A percentile compares a stretch with the other conserved stretches of the same genome.
Evolutionary conservation across 2,888 invertebrate species (phyloP).

Genomic region (Protonemura montana): DNA sequence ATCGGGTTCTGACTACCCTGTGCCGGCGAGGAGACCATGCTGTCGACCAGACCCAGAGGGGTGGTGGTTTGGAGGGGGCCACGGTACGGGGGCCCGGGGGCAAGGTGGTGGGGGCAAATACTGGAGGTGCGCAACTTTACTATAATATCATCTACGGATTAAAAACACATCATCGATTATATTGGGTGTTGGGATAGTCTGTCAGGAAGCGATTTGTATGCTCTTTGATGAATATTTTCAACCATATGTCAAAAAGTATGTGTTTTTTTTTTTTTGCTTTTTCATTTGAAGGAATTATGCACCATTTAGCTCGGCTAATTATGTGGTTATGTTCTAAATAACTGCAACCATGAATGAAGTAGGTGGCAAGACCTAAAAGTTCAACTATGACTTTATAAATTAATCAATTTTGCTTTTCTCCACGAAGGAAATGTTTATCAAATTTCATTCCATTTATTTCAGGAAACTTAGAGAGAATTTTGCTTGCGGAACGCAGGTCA

Average conservation of each 20-base stretch:
- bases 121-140: no score
- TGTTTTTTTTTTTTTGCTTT: neutral
- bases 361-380: neutral
- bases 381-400: neutral
- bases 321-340: constrained; percentile 23
- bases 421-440: neutral
- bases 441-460: constrained; percentile 13
- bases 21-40: neutral
- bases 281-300: constrained; percentile 13
- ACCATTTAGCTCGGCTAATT: constrained; percentile 22
- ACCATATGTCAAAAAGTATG: neutral
- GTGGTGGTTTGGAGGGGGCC: neutral
- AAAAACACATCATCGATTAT: neutral
- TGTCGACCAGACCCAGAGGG: neutral
- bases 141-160: neutral
- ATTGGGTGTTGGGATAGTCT: neutral
- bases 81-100: neutral
- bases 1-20: neutral
- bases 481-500: neutral
- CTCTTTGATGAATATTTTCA: neutral
- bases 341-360: neutral
- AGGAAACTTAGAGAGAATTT: neutral
- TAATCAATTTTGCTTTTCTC: neutral
- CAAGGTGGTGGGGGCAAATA: neutral
- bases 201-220: neutral